Evolutionary conservation across 1,140 invertebrate genomes (phyloP), one percentile per base, ranked within the genome.

Genomic region (Drosophila carrolli): DNA sequence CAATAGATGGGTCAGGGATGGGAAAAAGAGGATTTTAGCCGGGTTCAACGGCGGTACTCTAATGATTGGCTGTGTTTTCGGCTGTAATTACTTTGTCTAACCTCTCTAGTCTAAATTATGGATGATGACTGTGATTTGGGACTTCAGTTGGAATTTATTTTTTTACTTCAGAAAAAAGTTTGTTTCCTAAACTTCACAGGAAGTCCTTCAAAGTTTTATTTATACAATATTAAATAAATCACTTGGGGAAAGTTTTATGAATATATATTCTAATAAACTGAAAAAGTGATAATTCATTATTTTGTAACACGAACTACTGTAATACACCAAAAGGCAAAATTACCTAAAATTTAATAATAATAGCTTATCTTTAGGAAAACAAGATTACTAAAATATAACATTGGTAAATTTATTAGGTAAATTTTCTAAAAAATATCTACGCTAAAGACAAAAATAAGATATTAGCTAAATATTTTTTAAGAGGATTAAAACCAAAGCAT

Each of bases 1-100:
- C 73, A 68, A 76, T 76, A 76, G 23, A 1, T 19, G n/a, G 10
- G 13, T 54, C 29, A n/a, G 6, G 19, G 19, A 48, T 19, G 65
- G 51, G 37, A 10, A 32, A 13, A 14, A 14, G 11, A 48, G 65
- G 66, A 47, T 71, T 16, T 10, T 14, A 47, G 23, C 23, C 1
- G 60, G 46, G 7, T 9, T 51, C 47, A 10, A 7, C 29, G 8
- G n/a, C 29, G 29, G 29, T 8, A 32, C 29, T 32, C 8, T 13
- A 70, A 57, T 71, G n/a, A 70, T 70, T 43, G 35, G 19, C 29
- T 71, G 59, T 65, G 44, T n/a, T n/a, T 10, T 6, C 13, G 65
- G 11, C 43, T 29, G 44, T 71, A 58, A 72, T 72, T 58, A 71
- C 66, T 71, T 72, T 37, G 40, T 29, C 65, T 58, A 57, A 71